A percentile compares a stretch with the other conserved stretches of the same genome.
These are phyloP conservation scores for Beris chalybata DNA, from an alignment of 2,888 invertebrate genomes.

Conservation along the genomic window DNA sequence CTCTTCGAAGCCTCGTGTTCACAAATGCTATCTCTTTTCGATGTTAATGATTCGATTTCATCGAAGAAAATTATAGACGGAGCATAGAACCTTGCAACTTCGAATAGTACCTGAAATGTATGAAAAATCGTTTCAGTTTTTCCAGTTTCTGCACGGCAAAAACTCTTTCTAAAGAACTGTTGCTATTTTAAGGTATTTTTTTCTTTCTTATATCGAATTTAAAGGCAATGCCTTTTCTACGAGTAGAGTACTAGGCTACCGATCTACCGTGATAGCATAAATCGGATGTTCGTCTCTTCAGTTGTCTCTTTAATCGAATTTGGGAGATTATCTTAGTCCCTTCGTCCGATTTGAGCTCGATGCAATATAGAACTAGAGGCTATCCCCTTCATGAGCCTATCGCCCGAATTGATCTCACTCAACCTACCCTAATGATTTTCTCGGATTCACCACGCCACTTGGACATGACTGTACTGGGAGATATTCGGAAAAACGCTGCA, in stretches of 20 bases:
- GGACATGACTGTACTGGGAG: slow-evolving; percentile 85
- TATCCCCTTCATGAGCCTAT: no score
- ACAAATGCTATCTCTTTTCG: slow-evolving; percentile 63
- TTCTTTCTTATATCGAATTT: no score
- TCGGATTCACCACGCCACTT: slow-evolving; percentile 97
- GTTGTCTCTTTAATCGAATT: no score
- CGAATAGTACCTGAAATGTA: slow-evolving; percentile 72
- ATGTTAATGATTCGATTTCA: slow-evolving; percentile 85
- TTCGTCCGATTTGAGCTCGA: no score
- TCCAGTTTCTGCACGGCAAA: background rate
- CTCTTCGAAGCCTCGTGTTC: slow-evolving; percentile 87
- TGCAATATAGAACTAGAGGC: no score
- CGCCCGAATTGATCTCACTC: no score
- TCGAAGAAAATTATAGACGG: slow-evolving; percentile 93
- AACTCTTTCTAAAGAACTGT: background rate
- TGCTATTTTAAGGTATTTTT: no score
- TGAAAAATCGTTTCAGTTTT: background rate
- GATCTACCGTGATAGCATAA: no score
- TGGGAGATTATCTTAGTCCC: no score
- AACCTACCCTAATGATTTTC: slow-evolving; percentile 77
- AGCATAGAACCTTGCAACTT: slow-evolving; percentile 79
- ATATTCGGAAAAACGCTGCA: slow-evolving; percentile 87
- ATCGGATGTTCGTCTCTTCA: no score
- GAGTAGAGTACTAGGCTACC: no score
- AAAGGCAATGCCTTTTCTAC: no score